phyloP scores from a whole-genome alignment of 2,888 invertebrate genomes.

The Drosophila meridionalis region DNA sequence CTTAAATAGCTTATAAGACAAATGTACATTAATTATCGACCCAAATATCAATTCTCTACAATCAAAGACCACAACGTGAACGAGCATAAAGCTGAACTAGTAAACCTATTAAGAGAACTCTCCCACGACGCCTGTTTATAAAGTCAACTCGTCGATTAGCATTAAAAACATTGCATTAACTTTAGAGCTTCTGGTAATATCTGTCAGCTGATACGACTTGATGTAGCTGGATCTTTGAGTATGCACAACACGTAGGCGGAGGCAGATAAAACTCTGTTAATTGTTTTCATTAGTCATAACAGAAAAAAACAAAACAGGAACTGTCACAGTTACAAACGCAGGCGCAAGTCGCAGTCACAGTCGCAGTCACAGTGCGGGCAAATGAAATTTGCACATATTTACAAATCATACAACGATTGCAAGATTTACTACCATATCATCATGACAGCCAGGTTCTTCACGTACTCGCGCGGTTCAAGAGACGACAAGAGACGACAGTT shows the following conservation, averaged over 20 bases:
- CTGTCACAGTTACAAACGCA: conserved; percentile 11
- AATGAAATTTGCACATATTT: conserved; percentile 41
- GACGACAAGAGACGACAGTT: conserved; percentile 2
- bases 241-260: conserved; percentile 64
- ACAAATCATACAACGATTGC: conserved; percentile 34
- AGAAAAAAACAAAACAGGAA: conserved; percentile 20
- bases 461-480: conserved; percentile 11
- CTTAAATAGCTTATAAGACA: no score
- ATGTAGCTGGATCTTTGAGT: conserved; percentile 26
- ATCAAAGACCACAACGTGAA: not conserved
- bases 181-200: conserved; percentile 40
- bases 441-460: conserved; percentile 30
- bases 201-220: conserved; percentile 37
- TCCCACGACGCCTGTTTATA: conserved; percentile 28
- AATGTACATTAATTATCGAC: no score
- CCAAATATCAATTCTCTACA: no score
- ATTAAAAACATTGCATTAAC: conserved; percentile 39
- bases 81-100: not conserved
- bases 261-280: conserved; percentile 66
- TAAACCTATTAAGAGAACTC: not conserved
- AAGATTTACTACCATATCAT: conserved; percentile 35
- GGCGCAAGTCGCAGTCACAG: not conserved
- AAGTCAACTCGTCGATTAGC: conserved; percentile 22
- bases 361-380: conserved; percentile 1
- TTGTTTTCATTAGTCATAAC: conserved; percentile 71